Evolutionary conservation across 2,797 vertebrate genomes (phyloP).

Genomic region (Onychomys arenicola): DNA sequence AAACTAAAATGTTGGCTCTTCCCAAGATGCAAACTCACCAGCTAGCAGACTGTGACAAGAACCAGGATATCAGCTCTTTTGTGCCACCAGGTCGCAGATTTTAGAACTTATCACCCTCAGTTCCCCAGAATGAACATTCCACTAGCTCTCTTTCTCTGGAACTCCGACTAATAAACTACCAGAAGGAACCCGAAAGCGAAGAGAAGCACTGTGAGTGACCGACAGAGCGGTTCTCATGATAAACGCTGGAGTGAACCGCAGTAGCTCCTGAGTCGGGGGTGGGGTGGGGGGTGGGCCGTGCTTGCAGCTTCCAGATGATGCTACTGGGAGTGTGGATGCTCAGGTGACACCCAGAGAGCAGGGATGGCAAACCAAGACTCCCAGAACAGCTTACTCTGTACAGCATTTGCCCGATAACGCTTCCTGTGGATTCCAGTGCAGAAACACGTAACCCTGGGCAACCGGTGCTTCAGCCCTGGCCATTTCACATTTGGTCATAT

Average conservation of each 20-base stretch:
- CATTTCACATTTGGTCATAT: constrained; percentile 48
- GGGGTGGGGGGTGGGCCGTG: no score
- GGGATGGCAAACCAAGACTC: neutral
- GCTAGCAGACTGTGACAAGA: neutral
- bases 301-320: neutral
- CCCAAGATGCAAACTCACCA: neutral
- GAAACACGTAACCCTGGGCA: neutral
- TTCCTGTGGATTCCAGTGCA: neutral
- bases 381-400: neutral
- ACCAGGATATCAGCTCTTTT: neutral
- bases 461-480: neutral
- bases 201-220: neutral
- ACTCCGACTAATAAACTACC: neutral
- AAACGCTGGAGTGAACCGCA: neutral
- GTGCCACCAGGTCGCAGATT: neutral
- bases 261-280: neutral
- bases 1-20: neutral
- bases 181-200: neutral
- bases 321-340: neutral
- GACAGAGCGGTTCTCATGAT: neutral
- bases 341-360: neutral
- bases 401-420: neutral
- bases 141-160: neutral
- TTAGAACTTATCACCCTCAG: neutral
- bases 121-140: neutral